phyloP scores from a whole-genome alignment of 2,797 vertebrate species.

The Tapera naevia region DNA sequence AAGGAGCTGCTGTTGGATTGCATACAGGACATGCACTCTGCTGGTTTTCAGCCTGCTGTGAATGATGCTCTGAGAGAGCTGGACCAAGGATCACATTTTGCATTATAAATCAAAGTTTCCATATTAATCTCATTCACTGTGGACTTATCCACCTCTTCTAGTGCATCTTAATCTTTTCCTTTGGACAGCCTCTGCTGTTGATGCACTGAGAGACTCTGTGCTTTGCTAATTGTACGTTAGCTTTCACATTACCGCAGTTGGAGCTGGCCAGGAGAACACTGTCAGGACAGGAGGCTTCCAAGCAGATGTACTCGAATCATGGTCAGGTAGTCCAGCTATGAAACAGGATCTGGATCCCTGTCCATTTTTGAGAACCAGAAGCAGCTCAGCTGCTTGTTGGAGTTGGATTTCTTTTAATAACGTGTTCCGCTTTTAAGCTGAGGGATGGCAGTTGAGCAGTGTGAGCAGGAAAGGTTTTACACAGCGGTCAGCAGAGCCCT shows the following conservation, averaged over 20 bases:
- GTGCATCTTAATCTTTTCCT: neutral
- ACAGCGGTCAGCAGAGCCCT: neutral
- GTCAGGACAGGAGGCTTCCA: neutral
- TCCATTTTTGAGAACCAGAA: neutral
- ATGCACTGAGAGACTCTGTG: neutral
- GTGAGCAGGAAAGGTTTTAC: neutral
- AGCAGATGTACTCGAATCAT: neutral
- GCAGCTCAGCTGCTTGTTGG: neutral
- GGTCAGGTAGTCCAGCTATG: neutral
- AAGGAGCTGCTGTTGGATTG: neutral
- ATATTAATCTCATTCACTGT: neutral
- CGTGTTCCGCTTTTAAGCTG: neutral
- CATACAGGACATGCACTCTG: neutral
- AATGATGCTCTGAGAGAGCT: neutral
- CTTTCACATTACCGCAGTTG: fast-evolving
- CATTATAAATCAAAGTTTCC: neutral
- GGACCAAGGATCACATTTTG: neutral
- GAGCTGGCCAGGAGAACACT: neutral
- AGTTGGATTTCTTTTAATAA: neutral
- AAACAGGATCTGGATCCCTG: too few relatives aligned
- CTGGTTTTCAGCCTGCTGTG: neutral
- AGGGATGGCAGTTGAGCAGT: neutral
- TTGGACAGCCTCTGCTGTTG: neutral
- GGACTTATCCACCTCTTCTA: neutral
- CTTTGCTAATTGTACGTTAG: neutral